Evolutionary conservation across 2,113 vertebrate genomes (phyloP), one percentile per base, ranked within the genome.

Genomic region (Promerops cafer): DNA sequence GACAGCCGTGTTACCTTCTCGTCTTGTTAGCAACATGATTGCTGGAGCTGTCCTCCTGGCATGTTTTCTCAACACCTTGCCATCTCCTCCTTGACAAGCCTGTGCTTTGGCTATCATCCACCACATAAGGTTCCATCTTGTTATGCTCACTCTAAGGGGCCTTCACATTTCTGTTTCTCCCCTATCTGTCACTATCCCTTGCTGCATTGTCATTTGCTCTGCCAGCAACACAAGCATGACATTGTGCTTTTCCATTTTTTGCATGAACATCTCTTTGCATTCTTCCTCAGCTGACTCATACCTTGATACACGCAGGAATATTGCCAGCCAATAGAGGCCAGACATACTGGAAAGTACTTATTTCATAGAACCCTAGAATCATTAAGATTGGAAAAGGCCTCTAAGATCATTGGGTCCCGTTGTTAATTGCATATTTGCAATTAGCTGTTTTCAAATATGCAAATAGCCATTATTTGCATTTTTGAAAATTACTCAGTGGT

Each of bases 281-380:
- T 90, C 85, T 77, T 93, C 76, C 39, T 94, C 68, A 44, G 56
- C 68, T 96, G 88, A 96, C 88, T 97, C 86, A 86, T 90, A 81
- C 64, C 56, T 90, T 64, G 83, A 90, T 81, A 53, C 60, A 35
- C 40, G 22, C 2, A 42, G 79, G 83, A 92, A 68, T 90, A 70
- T 15, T 89, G 80, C 75, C 83, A 92, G 76, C 76, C 40, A 49
- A 2, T 64, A 68, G 88, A 68, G 56, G 37, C 71, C 60, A 88
- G 49, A 24, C 52, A 17, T 80, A 81, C 44, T 94, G 72, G 57
- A 80, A 91, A 64, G 31, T 59, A 40, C 56, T 83, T 74, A 63
- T 35, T 86, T 83, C 42, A 6, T 50, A 42, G 49, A 90, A 70
- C 17, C 35, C 35, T 70, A 37, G 71, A 49, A 12, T 69, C 42